Evolutionary conservation across 2,888 invertebrate genomes (phyloP), one percentile per base, ranked within the genome.

Genomic region (Caenorhabditis afra): DNA sequence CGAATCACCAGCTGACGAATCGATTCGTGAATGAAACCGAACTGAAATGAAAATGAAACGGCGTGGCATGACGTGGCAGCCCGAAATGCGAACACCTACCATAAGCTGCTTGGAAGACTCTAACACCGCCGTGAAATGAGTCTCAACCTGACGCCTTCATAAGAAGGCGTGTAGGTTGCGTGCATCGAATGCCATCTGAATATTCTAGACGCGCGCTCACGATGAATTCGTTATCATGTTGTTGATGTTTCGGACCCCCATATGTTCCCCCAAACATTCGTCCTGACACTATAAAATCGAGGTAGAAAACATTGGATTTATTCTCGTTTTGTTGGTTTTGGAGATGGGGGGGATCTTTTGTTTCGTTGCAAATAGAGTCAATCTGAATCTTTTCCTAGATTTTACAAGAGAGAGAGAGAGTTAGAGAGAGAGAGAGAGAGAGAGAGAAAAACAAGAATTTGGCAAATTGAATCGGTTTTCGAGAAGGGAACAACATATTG

Each of bases 21-120:
- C 64, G 85, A 84, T 58, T 88, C 88, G 71, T 88, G 87, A 67
- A 88, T 88, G 65, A 88, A 86, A 7, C 88, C 88, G 49, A 87
- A 86, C 87, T 88, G 55, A 76, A 87, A 39, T 20, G 1, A 18
- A 10, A 11, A 22, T 14, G 22, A n/a, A 16, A 39, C 12, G 22
- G 39, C 14, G 35, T 50, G n/a, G n/a, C n/a, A n/a, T n/a, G n/a
- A n/a, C n/a, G n/a, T n/a, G n/a, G n/a, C n/a, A n/a, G n/a, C n/a
- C n/a, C n/a, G n/a, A n/a, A n/a, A n/a, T n/a, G n/a, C n/a, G n/a
- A n/a, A n/a, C n/a, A n/a, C n/a, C n/a, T n/a, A n/a, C n/a, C n/a
- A n/a, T n/a, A n/a, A n/a, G n/a, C n/a, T n/a, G n/a, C n/a, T n/a
- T n/a, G n/a, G n/a, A n/a, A n/a, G n/a, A n/a, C n/a, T n/a, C n/a